A percentile compares a stretch with the other conserved stretches of the same genome.
Evolutionary conservation across 2,113 vertebrate genomes (phyloP).

Genomic region (Theropithecus gelada): DNA sequence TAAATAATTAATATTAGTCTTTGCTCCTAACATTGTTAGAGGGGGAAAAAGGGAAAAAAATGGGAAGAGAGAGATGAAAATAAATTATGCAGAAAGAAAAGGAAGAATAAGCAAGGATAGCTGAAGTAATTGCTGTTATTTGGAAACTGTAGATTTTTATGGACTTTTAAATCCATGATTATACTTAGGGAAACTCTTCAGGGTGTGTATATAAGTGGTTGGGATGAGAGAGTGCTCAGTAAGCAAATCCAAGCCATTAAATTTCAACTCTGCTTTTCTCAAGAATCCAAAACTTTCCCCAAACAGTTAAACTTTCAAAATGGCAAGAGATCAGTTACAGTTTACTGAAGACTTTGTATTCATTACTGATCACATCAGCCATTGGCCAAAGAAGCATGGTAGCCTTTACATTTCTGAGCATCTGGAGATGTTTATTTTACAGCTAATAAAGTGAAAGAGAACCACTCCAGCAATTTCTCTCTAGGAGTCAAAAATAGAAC

Average conservation of each 20-base stretch:
- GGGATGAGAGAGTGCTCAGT: neutral
- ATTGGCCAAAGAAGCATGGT: slow-evolving; percentile 42
- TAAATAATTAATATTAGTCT: neutral
- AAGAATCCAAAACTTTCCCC: slow-evolving; percentile 28
- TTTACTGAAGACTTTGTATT: slow-evolving; percentile 41
- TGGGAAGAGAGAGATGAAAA: neutral
- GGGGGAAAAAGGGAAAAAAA: neutral
- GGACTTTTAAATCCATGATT: slow-evolving; percentile 34
- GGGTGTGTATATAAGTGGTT: neutral
- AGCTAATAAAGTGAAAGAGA: slow-evolving; percentile 26
- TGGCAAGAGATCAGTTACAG: neutral
- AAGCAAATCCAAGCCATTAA: slow-evolving; percentile 33
- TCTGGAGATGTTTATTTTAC: slow-evolving; percentile 34
- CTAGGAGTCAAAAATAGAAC: slow-evolving; percentile 26
- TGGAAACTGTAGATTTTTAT: slow-evolving; percentile 14
- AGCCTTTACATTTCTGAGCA: slow-evolving; percentile 19
- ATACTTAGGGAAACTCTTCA: slow-evolving; percentile 9
- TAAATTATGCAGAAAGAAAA: slow-evolving; percentile 3
- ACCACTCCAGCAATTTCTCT: slow-evolving; percentile 5
- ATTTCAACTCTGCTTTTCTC: slow-evolving; percentile 15
- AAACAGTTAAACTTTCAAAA: slow-evolving; percentile 57
- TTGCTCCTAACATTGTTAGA: neutral
- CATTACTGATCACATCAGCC: neutral
- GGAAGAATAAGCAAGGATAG: neutral
- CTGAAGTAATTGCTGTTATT: slow-evolving; percentile 17